A percentile compares a stretch with the other conserved stretches of the same genome.
Evolutionary conservation across 2,797 vertebrate genomes (phyloP).

Genomic region (Sus cebifrons): DNA sequence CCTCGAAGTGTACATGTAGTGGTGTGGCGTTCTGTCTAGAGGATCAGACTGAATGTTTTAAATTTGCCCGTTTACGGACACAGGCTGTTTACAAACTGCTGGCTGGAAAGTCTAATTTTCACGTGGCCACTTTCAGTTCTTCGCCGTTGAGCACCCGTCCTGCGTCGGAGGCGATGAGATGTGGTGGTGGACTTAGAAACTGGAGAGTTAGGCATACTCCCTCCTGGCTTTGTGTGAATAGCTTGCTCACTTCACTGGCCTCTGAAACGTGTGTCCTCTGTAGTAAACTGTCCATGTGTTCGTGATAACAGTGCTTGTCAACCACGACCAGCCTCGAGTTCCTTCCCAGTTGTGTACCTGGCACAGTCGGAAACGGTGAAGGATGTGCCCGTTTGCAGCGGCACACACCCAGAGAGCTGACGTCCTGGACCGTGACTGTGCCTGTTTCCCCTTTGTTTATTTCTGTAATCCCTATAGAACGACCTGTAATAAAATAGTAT

Average conservation of each 20-base stretch:
- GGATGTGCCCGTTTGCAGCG: slow-evolving; percentile 55
- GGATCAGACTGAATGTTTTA: slow-evolving; percentile 68
- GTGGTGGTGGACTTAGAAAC: not conserved
- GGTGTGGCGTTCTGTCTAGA: slow-evolving; percentile 63
- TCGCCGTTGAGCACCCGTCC: not conserved
- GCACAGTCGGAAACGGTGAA: slow-evolving; percentile 78
- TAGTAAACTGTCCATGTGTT: slow-evolving; percentile 27
- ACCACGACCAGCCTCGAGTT: not conserved
- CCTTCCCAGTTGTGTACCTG: slow-evolving; percentile 73
- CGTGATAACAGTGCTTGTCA: slow-evolving; percentile 75
- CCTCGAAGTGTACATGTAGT: slow-evolving; percentile 59
- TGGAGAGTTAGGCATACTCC: not conserved
- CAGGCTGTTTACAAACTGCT: slow-evolving; percentile 83
- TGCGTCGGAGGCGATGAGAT: not conserved
- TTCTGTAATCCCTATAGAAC: slow-evolving; percentile 77
- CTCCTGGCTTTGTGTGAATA: slow-evolving; percentile 71
- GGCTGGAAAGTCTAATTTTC: slow-evolving; percentile 6
- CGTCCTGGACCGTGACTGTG: slow-evolving; percentile 70
- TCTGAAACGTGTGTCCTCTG: not conserved
- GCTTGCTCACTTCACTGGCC: slow-evolving; percentile 77
- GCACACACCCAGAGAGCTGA: not conserved
- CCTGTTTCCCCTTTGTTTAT: slow-evolving; percentile 71
- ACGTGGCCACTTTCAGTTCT: not conserved
- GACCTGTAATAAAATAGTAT: slow-evolving; percentile 74
- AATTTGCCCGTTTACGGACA: slow-evolving; percentile 67